Percentiles rank a stretch among this genome's conserved stretches.
Evolutionary conservation across 2,113 vertebrate species (phyloP).

Genomic region (Glaucomys volans): DNA sequence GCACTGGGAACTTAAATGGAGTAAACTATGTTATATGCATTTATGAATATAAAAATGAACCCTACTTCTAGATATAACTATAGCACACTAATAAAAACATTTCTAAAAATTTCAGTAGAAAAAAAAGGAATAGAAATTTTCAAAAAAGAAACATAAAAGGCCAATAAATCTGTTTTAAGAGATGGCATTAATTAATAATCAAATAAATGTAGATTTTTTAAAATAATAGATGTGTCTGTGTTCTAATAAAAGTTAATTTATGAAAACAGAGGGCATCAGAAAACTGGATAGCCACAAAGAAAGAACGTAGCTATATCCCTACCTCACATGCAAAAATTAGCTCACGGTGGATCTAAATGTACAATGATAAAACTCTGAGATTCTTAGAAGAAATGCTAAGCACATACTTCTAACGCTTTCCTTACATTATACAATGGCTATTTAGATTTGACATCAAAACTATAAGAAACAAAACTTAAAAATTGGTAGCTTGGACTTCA

Average conservation of each 20-base stretch:
- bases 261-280: background rate
- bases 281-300: background rate
- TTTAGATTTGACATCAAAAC: background rate
- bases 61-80: too few relatives aligned
- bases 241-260: slow-evolving; percentile 28
- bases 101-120: too few relatives aligned
- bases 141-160: too few relatives aligned
- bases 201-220: background rate
- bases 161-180: too few relatives aligned
- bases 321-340: background rate
- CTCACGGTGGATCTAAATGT: background rate
- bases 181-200: too few relatives aligned
- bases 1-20: too few relatives aligned
- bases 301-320: background rate
- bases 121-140: too few relatives aligned
- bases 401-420: background rate
- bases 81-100: too few relatives aligned
- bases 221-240: background rate
- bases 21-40: too few relatives aligned
- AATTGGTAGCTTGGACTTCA: background rate
- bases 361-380: background rate
- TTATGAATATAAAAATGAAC: too few relatives aligned
- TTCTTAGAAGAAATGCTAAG: background rate
- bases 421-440: background rate
- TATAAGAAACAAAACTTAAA: background rate